Base-by-base conservation (phyloP, 2,888 invertebrate species). In the Trachelus iudaicus region DNA sequence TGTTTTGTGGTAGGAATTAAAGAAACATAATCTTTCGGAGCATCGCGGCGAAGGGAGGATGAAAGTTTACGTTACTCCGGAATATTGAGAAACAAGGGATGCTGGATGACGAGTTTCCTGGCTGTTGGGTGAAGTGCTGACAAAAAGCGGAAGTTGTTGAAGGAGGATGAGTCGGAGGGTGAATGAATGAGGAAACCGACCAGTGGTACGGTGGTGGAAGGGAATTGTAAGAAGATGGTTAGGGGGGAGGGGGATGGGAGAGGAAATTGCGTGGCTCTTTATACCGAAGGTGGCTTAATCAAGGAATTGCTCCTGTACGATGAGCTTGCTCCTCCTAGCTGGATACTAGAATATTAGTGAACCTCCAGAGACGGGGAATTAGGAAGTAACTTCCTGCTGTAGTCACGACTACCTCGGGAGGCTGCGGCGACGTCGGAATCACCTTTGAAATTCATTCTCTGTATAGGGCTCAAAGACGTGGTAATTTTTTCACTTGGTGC, bases 31-130 rank as follows among this genome's bases (percentile, higher is more conserved):
- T 69, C 69, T 69, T 69, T 69, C 69, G 69, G 69, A 31, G 30
- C 6, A 13, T n/a, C 3, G n/a, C 1, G 30, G 69, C 30, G 69
- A 69, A 6, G 69, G 69, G 31, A n/a, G 69, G n/a, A 30, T 15
- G 69, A 11, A 69, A 30, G 69, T 30, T 12, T 11, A 3, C 1
- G 69, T 11, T 11, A 33, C 12, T 69, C 23, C 0, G 33, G 69
- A n/a, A 33, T 69, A 40, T 69, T 33, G 69, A 69, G 69, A 69
- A 69, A 69, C 69, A 69, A 69, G 69, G 31, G 69, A 13, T 69
- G 69, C n/a, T 12, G 69, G 69, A 12, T 69, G 69, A 69, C 15
- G 40, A 40, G 40, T 40, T 1, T 40, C 1, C 40, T 6, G 40
- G 40, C 15, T 40, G 40, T 15, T 6, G 40, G 40, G 15, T 30